Evolutionary conservation across 1,140 invertebrate species (phyloP).

Genomic region (Hesperophylax magnus): DNA sequence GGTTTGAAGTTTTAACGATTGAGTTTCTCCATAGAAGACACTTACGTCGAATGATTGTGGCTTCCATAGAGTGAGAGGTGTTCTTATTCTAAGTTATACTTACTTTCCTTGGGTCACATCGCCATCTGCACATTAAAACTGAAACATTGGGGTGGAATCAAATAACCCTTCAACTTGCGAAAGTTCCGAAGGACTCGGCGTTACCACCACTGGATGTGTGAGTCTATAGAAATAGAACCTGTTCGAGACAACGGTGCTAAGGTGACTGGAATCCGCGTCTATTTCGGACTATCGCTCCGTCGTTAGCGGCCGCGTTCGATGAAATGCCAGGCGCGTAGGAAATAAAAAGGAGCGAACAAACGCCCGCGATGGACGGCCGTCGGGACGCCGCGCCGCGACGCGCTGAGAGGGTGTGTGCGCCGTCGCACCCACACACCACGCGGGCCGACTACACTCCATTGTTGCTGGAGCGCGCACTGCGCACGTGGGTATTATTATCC

Average conservation of each 20-base stretch:
- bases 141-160: too few relatives aligned
- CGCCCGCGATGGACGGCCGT: neutral
- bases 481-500: too few relatives aligned
- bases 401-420: neutral
- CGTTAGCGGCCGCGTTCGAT: constrained; percentile 25
- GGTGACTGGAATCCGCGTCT: constrained; percentile 37
- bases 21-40: too few relatives aligned
- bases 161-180: too few relatives aligned
- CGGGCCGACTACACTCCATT: neutral
- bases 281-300: constrained; percentile 24
- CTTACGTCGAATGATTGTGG: too few relatives aligned
- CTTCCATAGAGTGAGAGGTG: too few relatives aligned
- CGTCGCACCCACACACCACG: neutral
- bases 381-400: neutral
- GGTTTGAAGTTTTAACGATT: too few relatives aligned
- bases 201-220: constrained; percentile 1
- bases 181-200: neutral
- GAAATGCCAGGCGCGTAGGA: constrained; percentile 19
- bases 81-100: too few relatives aligned
- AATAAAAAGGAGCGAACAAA: constrained; percentile 13
- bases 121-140: too few relatives aligned
- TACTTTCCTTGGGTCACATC: too few relatives aligned
- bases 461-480: too few relatives aligned
- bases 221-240: constrained; percentile 34
- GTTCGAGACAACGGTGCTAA: constrained; percentile 35